Base-by-base conservation (phyloP, 2,797 vertebrate genomes). In the Adelosebastes latens region DNA sequence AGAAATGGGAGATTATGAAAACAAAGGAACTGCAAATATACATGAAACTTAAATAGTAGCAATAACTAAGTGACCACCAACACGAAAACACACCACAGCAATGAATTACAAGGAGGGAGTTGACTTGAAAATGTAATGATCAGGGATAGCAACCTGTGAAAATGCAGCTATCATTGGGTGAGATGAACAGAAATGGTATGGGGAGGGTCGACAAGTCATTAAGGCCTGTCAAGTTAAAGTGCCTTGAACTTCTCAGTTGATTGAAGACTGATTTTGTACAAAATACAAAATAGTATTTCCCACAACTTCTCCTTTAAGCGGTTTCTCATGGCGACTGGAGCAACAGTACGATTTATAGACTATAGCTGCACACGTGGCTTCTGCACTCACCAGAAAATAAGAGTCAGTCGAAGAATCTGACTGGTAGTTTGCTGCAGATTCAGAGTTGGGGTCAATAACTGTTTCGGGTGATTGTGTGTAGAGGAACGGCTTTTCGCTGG, bases 301-400 rank as follows among this genome's bases (percentile, higher is more conserved):
- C 34, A 39, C 1, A 46, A 2, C 10, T 29, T 53, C 5, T 52
- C 14, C 16, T n/a, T 29, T 20, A 11, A 25, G 25, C 5, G 25
- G 56, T 24, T 76, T 70, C 2, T 72, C 34, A 0, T 46, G 34
- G 12, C 8, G 10, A 63, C 18, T 31, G 53, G 22, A 25, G 55
- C 2, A 71, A 39, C 3, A 8, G 12, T 18, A 8, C 1, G 8
- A 66, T 22, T 72, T 49, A 32, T 66, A 52, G 39, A 58, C 61
- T 9, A 53, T 22, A 11, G 25, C 27, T 46, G 39, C 62, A 58
- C 60, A 29, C 0, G 0, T 5, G 61, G 14, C 52, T 46, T 77
- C 83, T 84, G 59, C 79, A 96, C 95, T 96, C 94, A 96, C 95
- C 95, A n/a, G 77, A 20, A 90, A 71, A 34, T 88, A 81, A 74